These are phyloP conservation scores for Agrenia bidenticulata DNA, from an alignment of 2,888 invertebrate genomes.

Conservation along the genomic window DNA sequence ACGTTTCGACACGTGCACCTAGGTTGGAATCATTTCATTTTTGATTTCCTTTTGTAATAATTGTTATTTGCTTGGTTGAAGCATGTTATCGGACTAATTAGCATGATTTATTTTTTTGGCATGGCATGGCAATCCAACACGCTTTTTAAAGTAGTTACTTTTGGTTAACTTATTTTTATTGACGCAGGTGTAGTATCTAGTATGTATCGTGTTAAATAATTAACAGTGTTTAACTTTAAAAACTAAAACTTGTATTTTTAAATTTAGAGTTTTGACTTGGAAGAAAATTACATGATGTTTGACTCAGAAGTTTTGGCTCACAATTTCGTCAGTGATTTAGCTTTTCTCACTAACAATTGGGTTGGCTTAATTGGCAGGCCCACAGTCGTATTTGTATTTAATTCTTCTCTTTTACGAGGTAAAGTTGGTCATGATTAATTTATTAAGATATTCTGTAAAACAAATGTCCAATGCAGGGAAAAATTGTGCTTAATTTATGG, in stretches of 20 bases:
- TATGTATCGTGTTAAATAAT: no score
- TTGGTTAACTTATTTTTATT: not conserved
- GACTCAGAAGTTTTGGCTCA: constrained; percentile 57
- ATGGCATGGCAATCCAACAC: not conserved
- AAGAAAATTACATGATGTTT: constrained; percentile 57
- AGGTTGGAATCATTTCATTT: constrained; percentile 60
- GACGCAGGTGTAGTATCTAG: not conserved
- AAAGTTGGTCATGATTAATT: no score
- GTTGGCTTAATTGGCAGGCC: constrained; percentile 57
- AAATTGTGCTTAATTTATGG: no score
- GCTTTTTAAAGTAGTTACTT: not conserved
- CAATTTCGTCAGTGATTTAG: constrained; percentile 56
- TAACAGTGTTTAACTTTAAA: not conserved
- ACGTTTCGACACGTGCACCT: constrained; percentile 82
- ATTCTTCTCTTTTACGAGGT: constrained; percentile 49
- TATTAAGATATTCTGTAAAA: no score
- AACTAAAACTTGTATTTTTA: not conserved
- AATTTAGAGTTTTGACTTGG: constrained; percentile 56
- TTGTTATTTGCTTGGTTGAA: constrained; percentile 22
- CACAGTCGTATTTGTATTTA: constrained; percentile 51
- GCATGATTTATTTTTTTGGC: not conserved
- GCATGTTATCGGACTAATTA: constrained; percentile 1
- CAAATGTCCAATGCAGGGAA: no score
- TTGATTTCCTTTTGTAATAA: constrained; percentile 25
- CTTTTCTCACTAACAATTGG: constrained; percentile 58